These are phyloP conservation scores for Limulus polyphemus DNA, from an alignment of 2,888 invertebrate species.

Conservation along the genomic window DNA sequence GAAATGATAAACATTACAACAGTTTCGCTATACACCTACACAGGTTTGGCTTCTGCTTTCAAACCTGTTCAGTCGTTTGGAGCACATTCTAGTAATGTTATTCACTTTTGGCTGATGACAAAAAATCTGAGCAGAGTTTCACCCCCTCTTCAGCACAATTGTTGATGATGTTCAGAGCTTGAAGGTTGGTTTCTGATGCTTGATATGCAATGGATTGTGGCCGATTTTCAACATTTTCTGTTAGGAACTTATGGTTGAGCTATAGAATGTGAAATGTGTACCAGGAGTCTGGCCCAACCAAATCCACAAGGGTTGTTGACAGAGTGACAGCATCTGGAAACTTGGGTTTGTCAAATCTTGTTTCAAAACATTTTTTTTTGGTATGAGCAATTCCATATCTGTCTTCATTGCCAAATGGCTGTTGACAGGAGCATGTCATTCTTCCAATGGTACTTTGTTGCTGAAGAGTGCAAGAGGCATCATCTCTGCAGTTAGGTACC, in stretches of 20 bases:
- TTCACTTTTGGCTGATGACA: constrained; percentile 1
- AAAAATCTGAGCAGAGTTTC: constrained; percentile 1
- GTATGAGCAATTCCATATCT: background rate
- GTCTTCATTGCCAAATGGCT: background rate
- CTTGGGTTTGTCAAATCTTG: constrained; percentile 4
- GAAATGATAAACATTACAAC: no score
- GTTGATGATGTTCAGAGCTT: constrained; percentile 2
- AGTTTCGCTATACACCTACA: background rate
- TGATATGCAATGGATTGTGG: background rate
- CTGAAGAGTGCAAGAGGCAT: constrained; percentile 1
- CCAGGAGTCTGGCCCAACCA: constrained; percentile 1
- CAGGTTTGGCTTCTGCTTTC: background rate
- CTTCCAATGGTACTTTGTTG: constrained; percentile 1
- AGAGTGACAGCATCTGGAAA: constrained; percentile 1
- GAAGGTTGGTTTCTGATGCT: background rate
- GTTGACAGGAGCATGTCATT: background rate
- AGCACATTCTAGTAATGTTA: constrained; percentile 3
- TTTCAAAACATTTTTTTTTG: constrained; percentile 1
- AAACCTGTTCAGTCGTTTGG: constrained; percentile 1
- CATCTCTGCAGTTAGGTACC: constrained; percentile 5
- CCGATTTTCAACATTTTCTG: constrained; percentile 3
- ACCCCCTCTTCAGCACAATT: constrained; percentile 4
- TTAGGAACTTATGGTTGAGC: background rate
- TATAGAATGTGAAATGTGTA: background rate
- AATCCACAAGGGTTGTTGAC: background rate